Conservation (phyloP, 2,797 vertebrate genomes). For the Gymnothorax reevesii region DNA sequence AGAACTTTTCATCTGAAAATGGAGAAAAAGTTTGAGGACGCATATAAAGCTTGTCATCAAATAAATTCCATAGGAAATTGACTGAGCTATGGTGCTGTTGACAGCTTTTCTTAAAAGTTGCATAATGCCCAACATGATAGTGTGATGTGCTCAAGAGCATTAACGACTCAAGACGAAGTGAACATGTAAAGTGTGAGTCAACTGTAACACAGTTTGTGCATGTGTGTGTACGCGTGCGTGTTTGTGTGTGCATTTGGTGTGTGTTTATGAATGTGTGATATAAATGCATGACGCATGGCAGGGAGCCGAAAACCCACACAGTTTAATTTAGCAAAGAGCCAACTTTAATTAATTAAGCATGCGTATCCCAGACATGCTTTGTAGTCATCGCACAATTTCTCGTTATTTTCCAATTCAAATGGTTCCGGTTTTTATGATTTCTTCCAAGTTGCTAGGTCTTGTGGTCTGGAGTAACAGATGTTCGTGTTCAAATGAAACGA, state of each 20-base stretch:
- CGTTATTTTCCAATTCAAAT: background rate
- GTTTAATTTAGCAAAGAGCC: background rate
- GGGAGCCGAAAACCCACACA: background rate
- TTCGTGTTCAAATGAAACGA: background rate
- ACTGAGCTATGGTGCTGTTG: background rate
- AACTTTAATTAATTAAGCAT: background rate
- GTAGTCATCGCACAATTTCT: background rate
- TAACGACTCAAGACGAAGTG: background rate
- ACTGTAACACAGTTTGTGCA: background rate
- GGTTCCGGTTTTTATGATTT: background rate
- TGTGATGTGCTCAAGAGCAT: background rate
- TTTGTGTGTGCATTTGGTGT: no score
- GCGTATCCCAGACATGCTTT: background rate
- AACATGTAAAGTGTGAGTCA: background rate
- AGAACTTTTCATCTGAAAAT: background rate
- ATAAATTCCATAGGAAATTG: slow-evolving; percentile 1
- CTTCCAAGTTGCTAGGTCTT: background rate
- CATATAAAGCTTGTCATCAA: background rate
- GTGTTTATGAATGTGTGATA: no score
- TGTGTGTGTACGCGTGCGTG: background rate
- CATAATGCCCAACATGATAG: background rate
- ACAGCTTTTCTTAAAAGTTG: background rate
- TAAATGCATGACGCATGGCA: background rate
- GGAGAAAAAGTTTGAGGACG: slow-evolving; percentile 9
- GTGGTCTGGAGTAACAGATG: background rate